Base-by-base conservation (phyloP, 2,888 invertebrate genomes). In the Drosophila neonasuta region DNA sequence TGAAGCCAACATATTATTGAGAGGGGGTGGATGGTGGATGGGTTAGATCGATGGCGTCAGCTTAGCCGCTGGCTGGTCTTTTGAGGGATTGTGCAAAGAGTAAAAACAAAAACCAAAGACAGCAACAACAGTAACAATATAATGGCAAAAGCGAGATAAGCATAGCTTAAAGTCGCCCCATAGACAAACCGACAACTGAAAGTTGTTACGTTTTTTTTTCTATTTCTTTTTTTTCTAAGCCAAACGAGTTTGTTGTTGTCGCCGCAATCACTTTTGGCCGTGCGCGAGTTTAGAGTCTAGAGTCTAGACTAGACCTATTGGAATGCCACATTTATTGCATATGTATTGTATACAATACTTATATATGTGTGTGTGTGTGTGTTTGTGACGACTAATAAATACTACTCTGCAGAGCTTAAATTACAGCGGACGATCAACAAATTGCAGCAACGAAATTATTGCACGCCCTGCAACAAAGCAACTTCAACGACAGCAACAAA, bases 221-320 rank as follows among this genome's bases (percentile, higher is more conserved):
- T 24, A 24, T 24, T 24, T 24, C 6, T 24, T 24, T 17, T 24
- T 77, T 49, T 55, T 76, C 64, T 77, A 76, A 81, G 71, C 75
- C 75, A 86, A 81, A 86, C 81, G 52, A 73, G 86, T 81, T 83
- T 86, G 77, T 68, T 76, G 57, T 55, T 78, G 79, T 66, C 71
- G 82, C 71, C 70, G 80, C 86, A 84, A 80, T 80, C 79, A 84
- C 79, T 84, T 80, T 81, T 80, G 64, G 80, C 74, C 63, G 68
- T 74, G 68, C 74, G 68, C 66, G 67, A 65, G 64, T 77, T 60
- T 64, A 50, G 52, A 65, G 66, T 65, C 79, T 72, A 75, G 75
- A 71, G 66, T 65, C 79, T 72, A 75, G 75, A 71, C 77, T 62
- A 63, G 65, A 67, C 60, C 71, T 57, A 62, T 63, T 77, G 84